Evolutionary conservation across 1,140 invertebrate species (phyloP).

Genomic region (Cydia amplana): DNA sequence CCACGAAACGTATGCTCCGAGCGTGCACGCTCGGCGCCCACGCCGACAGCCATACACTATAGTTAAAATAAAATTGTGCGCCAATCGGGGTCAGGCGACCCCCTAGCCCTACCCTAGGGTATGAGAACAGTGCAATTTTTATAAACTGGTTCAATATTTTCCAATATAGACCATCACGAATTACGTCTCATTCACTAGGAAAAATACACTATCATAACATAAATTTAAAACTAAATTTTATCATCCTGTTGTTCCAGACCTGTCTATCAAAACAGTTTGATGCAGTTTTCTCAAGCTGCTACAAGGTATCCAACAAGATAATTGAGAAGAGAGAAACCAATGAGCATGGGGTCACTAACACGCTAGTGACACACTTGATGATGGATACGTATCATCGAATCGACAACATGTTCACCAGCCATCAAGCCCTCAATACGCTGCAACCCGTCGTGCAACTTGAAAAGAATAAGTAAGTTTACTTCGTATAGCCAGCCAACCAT

Average conservation of each 20-base stretch:
- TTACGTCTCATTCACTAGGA: no score
- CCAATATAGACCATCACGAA: no score
- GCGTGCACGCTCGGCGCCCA: no score
- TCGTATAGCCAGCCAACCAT: neutral
- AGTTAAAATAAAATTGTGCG: no score
- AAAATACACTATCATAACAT: no score
- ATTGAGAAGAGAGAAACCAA: constrained; percentile 19
- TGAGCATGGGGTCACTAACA: constrained; percentile 35
- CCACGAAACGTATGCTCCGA: no score
- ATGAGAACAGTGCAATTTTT: no score
- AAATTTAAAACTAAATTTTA: no score
- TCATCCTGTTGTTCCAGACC: constrained; percentile 43
- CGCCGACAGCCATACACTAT: no score
- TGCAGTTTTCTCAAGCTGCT: constrained; percentile 54
- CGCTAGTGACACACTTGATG: neutral
- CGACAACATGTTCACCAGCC: neutral
- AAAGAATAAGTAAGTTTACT: neutral
- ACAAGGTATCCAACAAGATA: constrained; percentile 26
- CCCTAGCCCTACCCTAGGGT: no score
- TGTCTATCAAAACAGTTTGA: constrained; percentile 52
- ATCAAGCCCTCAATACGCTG: constrained; percentile 1
- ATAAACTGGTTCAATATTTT: no score
- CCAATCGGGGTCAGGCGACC: no score
- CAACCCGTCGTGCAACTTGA: neutral
- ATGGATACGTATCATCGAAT: neutral